Conservation (phyloP, 2,888 invertebrate genomes). For the Celastrina argiolus region DNA sequence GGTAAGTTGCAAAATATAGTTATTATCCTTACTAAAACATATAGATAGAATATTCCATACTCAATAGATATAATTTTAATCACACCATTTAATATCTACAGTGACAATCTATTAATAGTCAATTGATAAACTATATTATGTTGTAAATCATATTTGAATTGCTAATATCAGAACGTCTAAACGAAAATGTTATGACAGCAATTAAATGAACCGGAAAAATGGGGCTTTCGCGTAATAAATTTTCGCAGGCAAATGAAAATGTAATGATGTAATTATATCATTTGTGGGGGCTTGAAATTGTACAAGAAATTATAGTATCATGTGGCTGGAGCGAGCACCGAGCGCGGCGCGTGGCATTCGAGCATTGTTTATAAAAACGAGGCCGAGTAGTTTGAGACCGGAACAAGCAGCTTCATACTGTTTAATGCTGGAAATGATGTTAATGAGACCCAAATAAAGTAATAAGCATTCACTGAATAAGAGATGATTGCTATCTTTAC, state of each 20-base stretch:
- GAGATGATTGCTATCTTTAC: background rate
- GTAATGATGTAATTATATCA: conserved; percentile 29
- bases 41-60: no score
- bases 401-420: conserved; percentile 15
- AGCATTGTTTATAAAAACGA: conserved; percentile 35
- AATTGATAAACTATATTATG: background rate
- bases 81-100: no score
- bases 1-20: conserved; percentile 69
- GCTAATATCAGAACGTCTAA: background rate
- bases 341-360: conserved; percentile 29
- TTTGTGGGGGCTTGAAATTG: conserved; percentile 29
- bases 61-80: no score
- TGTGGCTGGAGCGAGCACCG: conserved; percentile 31
- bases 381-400: conserved; percentile 25
- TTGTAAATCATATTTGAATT: background rate
- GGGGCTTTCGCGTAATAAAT: conserved; percentile 15
- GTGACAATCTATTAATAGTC: no score
- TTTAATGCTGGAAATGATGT: conserved; percentile 20
- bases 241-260: conserved; percentile 21
- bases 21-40: no score
- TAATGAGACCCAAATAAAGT: conserved; percentile 18
- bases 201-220: background rate
- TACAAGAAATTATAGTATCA: conserved; percentile 29
- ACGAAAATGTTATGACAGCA: background rate
- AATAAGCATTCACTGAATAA: background rate